Percentiles rank a stretch among this genome's conserved stretches.
Conservation (phyloP, 2,797 vertebrate species). For the Aulostomus chinensis region DNA sequence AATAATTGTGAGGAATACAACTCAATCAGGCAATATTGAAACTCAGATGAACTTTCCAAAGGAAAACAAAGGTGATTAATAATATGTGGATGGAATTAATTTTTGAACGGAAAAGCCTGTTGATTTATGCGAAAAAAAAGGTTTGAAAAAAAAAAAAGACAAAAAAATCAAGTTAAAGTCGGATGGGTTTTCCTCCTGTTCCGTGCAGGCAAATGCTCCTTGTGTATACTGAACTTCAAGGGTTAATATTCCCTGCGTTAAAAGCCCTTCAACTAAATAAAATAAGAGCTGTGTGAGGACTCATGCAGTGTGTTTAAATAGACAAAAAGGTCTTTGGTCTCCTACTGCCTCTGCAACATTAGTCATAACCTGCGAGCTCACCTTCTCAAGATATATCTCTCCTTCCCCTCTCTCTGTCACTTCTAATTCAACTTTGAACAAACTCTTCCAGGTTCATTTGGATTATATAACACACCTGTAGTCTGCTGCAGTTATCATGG, state of each 20-base stretch:
- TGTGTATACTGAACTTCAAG: background rate
- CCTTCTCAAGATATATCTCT: slow-evolving; percentile 8
- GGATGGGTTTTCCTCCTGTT: background rate
- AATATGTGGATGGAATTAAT: too few relatives aligned
- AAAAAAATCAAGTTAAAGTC: too few relatives aligned
- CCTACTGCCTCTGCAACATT: slow-evolving; percentile 44
- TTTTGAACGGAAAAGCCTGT: too few relatives aligned
- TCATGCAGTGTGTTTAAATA: slow-evolving; percentile 28
- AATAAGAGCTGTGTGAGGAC: slow-evolving; percentile 34
- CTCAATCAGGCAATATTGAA: too few relatives aligned
- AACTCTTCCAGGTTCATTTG: too few relatives aligned
- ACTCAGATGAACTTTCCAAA: too few relatives aligned
- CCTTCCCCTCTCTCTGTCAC: slow-evolving; percentile 5
- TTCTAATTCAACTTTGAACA: too few relatives aligned
- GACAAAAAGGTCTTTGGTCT: slow-evolving; percentile 30
- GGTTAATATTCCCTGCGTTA: slow-evolving; percentile 22
- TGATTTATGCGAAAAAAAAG: too few relatives aligned
- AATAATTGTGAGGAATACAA: too few relatives aligned
- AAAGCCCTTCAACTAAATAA: slow-evolving; percentile 13
- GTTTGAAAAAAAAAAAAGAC: background rate
- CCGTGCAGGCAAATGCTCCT: background rate
- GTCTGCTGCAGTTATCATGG: too few relatives aligned
- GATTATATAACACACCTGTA: background rate
- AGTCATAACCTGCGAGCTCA: slow-evolving; percentile 54
- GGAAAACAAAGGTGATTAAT: too few relatives aligned